These are phyloP conservation scores for Achlya flavicornis DNA, from an alignment of 2,888 invertebrate genomes.

Conservation along the genomic window DNA sequence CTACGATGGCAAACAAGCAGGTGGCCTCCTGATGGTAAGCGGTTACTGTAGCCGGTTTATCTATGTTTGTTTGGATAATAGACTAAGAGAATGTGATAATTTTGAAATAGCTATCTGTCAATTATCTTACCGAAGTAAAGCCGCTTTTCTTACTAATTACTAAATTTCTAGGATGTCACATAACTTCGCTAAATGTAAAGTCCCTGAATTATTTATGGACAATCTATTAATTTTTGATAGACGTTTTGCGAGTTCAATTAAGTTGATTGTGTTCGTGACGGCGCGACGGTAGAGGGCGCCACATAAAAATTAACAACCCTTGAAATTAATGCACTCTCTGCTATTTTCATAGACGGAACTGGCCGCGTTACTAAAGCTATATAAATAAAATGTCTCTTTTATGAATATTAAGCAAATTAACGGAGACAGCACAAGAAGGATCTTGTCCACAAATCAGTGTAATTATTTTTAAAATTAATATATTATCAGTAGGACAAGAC, in stretches of 20 bases:
- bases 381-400: conserved; percentile 3
- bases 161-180: neutral
- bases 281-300: conserved; percentile 9
- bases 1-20: too few relatives aligned
- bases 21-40: too few relatives aligned
- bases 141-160: neutral
- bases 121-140: neutral
- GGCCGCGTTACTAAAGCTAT: neutral
- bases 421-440: neutral
- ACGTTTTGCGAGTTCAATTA: conserved; percentile 25
- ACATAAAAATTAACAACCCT: conserved; percentile 20
- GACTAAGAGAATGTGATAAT: neutral
- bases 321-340: conserved; percentile 14
- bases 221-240: conserved; percentile 29
- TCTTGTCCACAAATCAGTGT: neutral
- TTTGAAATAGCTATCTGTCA: neutral
- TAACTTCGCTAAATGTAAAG: neutral
- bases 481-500: neutral
- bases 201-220: conserved; percentile 21
- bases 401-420: neutral
- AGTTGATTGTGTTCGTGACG: conserved; percentile 19
- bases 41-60: too few relatives aligned
- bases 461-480: neutral
- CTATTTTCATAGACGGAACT: neutral
- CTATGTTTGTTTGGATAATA: too few relatives aligned